Conservation (phyloP, 2,113 vertebrate species). For the Rattus norvegicus region DNA sequence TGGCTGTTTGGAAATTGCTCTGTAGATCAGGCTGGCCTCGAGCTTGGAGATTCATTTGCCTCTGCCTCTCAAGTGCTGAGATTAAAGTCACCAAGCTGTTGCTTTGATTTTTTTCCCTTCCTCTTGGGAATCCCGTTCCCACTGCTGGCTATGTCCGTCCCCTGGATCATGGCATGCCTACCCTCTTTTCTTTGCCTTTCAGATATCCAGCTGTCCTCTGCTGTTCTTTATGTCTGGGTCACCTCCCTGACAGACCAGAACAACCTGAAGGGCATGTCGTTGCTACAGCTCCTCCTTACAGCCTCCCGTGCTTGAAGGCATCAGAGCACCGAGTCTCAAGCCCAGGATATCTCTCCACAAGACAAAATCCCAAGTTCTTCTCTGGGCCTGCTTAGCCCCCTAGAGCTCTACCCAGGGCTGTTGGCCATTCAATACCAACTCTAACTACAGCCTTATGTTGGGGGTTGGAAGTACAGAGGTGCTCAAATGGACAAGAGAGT, state of each 20-base stretch:
- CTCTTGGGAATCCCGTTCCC: not conserved
- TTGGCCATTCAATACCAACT: not conserved
- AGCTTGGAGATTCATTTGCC: too few relatives aligned
- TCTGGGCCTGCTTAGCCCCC: fast-evolving
- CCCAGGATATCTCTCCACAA: not conserved
- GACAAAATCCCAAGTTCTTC: fast-evolving
- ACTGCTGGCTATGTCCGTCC: not conserved
- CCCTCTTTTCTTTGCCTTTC: not conserved
- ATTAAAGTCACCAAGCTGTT: too few relatives aligned
- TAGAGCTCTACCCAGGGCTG: not conserved
- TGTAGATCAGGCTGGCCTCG: too few relatives aligned
- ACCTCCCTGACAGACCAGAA: not conserved
- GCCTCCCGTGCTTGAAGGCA: fast-evolving
- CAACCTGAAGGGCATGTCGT: fast-evolving
- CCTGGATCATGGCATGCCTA: not conserved
- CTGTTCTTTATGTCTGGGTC: fast-evolving
- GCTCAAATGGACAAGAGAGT: not conserved
- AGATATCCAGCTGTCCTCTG: fast-evolving
- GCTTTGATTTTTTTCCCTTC: not conserved
- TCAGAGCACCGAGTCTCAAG: not conserved
- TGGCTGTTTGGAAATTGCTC: too few relatives aligned
- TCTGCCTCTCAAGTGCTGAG: too few relatives aligned
- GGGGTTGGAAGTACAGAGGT: not conserved
- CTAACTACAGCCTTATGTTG: not conserved
- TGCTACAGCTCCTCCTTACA: not conserved